Evolutionary conservation across 2,797 vertebrate species (phyloP), one percentile per base, ranked within the genome.

Genomic region (Rhinichthys osculus): DNA sequence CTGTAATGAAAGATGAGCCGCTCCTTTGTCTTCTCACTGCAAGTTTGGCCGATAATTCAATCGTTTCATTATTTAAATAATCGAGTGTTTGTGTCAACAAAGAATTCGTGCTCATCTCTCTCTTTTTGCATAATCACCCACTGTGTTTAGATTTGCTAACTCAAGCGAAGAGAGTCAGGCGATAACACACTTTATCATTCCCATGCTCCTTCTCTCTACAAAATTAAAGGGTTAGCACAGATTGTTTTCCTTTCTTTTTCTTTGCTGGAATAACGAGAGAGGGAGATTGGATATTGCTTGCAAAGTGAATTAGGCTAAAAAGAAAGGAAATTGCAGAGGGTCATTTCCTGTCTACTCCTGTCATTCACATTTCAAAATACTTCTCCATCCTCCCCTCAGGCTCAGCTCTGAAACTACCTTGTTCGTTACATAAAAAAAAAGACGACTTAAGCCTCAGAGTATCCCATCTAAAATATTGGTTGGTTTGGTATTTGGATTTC

Each of bases 31-130:
- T 89, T 21, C 30, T 83, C 82, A 42, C 82, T 38, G 82, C 84
- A 87, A 76, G 91, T 90, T 89, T 74, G 81, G 85, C 85, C 90
- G 88, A 89, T 88, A 90, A 92, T 91, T 90, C 90, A 85, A 79
- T 90, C 87, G 69, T 88, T 91, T 90, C 91, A 92, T 93, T 93
- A 90, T 90, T 89, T 91, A 87, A 93, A 92, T 95, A 93, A 93
- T 90, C 78, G 84, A 88, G 86, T 90, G 91, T 91, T 93, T 92
- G 88, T 90, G 91, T 91, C 92, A 89, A 90, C 89, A 85, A 82
- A 89, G 91, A 90, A 92, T 91, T 89, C 23, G 82, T 52, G 35
- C 79, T 78, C 81, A 86, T 86, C 88, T 90, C 87, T 87, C 86
- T 81, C 76, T 77, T 81, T 80, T 82, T 71, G 74, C 76, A 84